Evolutionary conservation across 1,140 invertebrate genomes (phyloP).

Genomic region (Drosophila sp.): DNA sequence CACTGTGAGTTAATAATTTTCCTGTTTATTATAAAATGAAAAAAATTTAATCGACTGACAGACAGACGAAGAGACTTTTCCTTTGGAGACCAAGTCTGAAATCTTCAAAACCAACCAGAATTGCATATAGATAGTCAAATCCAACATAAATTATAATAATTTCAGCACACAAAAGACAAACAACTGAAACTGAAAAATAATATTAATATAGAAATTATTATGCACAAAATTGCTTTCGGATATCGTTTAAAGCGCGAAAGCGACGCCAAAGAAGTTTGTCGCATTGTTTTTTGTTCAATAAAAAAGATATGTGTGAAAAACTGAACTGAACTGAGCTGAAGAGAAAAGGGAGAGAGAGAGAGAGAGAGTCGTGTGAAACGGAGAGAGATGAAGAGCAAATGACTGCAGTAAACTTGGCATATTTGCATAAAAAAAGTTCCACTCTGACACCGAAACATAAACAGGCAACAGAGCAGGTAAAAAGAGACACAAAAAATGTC

Average conservation of each 20-base stretch:
- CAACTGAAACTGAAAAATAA: background rate
- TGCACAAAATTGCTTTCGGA: background rate
- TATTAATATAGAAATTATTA: background rate
- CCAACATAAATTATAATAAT: too few relatives aligned
- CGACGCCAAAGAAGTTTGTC: slow-evolving; percentile 75
- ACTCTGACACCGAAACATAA: slow-evolving; percentile 78
- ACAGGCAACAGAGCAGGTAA: slow-evolving; percentile 47
- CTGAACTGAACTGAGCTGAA: slow-evolving; percentile 20
- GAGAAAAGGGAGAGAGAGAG: too few relatives aligned
- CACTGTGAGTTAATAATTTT: too few relatives aligned
- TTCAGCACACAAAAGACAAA: too few relatives aligned
- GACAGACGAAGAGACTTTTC: too few relatives aligned
- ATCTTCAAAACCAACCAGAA: too few relatives aligned
- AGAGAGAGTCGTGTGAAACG: background rate
- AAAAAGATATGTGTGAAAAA: slow-evolving; percentile 66
- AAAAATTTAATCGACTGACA: too few relatives aligned
- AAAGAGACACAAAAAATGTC: slow-evolving; percentile 38
- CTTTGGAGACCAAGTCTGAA: too few relatives aligned
- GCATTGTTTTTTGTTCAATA: slow-evolving; percentile 65
- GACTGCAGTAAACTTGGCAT: slow-evolving; percentile 72
- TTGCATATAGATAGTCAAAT: too few relatives aligned
- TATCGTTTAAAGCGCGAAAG: slow-evolving; percentile 40
- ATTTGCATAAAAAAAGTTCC: slow-evolving; percentile 70
- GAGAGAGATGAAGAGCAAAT: slow-evolving; percentile 5
- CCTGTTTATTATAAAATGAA: too few relatives aligned